Conservation (phyloP, 2,797 vertebrate genomes). For the Menidia menidia region DNA sequence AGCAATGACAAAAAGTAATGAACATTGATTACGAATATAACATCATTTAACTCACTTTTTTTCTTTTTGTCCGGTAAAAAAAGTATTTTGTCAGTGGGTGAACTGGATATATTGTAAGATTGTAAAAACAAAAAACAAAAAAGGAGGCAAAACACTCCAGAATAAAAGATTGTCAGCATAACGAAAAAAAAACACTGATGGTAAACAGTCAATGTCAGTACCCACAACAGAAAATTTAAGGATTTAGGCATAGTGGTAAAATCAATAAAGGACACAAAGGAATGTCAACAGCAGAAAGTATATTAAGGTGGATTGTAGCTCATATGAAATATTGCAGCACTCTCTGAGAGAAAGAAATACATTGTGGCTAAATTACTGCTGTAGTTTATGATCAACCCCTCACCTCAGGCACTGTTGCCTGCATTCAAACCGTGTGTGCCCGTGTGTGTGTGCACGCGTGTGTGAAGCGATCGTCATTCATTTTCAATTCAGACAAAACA, state of each 20-base stretch:
- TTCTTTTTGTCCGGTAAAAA: too few species aligned
- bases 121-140: background rate
- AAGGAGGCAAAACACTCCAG: too few species aligned
- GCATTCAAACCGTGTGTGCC: conserved; percentile 20
- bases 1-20: conserved; percentile 9
- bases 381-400: conserved; percentile 66
- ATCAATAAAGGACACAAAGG: conserved; percentile 69
- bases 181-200: conserved; percentile 54
- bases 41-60: background rate
- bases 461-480: too few species aligned
- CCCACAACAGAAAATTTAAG: conserved; percentile 47
- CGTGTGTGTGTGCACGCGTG: too few species aligned
- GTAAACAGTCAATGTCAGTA: conserved; percentile 37
- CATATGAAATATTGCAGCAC: conserved; percentile 68
- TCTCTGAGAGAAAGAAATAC: conserved; percentile 63
- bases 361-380: conserved; percentile 66
- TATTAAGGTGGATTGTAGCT: conserved; percentile 52
- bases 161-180: conserved; percentile 37
- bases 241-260: conserved; percentile 61
- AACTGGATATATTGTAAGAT: background rate
- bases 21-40: conserved; percentile 17
- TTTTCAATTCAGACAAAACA: conserved; percentile 25
- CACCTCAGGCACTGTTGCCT: conserved; percentile 41
- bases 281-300: conserved; percentile 60
- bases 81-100: too few species aligned